Evolutionary conservation across 2,888 invertebrate genomes (phyloP), one percentile per base, ranked within the genome.

Genomic region (Amphipoea lucens): DNA sequence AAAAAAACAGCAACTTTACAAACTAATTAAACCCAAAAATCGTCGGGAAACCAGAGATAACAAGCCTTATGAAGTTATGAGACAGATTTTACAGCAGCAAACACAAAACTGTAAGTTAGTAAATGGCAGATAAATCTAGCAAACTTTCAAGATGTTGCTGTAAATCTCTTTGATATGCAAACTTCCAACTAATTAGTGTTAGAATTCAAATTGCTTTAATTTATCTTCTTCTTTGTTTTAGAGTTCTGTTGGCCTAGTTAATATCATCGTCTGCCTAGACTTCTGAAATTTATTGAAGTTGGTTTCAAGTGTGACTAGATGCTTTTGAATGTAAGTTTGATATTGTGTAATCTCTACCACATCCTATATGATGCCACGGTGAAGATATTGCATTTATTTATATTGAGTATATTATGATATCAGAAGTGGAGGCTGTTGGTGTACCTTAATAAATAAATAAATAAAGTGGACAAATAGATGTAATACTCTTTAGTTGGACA

Each of bases 121-220:
- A 79, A 83, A 42, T 57, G 65, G 68, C 29, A 68, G 65, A 86
- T 76, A 76, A 73, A 86, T 83, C 69, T 66, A 69, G 48, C 14
- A 57, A 83, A 83, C 73, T 83, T 73, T 70, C 62, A 76, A 86
- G 62, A 69, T 48, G 74, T 4, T 82, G 83, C 87, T 87, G 83
- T 83, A 83, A 83, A 83, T 83, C 87, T 83, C 83, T 73, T 76
- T 36, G 77, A 86, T 83, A 83, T 86, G 76, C 83, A 76, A 83
- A 83, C 87, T 86, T 86, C 65, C 36, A 86, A 73, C 77, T 86
- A 83, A 83, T 83, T 83, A 86, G 69, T 76, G 83, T 83, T 83
- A 83, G 67, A 83, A 86, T 76, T 82, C 83, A 82, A 86, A 83
- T 86, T 76, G 87, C 68, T 65, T 66, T 86, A 83, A 83, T 83